Conservation (phyloP, 1,140 invertebrate genomes). For the Heterodera schachtii region DNA sequence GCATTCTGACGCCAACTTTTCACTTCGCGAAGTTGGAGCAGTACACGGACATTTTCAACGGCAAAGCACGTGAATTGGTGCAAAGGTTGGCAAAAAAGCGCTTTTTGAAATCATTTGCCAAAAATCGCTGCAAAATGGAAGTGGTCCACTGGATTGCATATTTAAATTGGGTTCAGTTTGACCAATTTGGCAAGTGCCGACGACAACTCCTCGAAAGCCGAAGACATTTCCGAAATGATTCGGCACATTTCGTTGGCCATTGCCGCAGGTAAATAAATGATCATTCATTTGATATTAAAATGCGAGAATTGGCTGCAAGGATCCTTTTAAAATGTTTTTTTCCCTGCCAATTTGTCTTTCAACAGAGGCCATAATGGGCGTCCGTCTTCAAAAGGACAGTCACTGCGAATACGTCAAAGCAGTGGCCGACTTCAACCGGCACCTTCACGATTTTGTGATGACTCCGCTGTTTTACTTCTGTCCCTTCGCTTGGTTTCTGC, state of each 20-base stretch:
- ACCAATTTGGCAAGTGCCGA: background rate
- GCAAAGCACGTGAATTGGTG: background rate
- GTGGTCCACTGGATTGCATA: background rate
- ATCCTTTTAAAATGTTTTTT: too few relatives aligned
- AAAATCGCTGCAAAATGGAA: too few relatives aligned
- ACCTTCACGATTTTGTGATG: constrained; percentile 69
- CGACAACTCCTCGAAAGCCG: background rate
- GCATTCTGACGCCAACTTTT: constrained; percentile 85
- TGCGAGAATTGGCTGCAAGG: too few relatives aligned
- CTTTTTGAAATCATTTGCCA: background rate
- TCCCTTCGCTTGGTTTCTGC: constrained; percentile 79
- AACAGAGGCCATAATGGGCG: constrained; percentile 79
- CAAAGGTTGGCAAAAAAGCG: background rate
- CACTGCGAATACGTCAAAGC: constrained; percentile 77
- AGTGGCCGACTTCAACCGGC: constrained; percentile 71
- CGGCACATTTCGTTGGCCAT: constrained; percentile 29
- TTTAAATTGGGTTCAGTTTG: background rate
- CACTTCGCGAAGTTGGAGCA: constrained; percentile 84
- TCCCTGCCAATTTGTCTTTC: too few relatives aligned
- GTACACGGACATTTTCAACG: constrained; percentile 68
- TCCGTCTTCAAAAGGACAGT: constrained; percentile 74
- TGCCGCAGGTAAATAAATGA: constrained; percentile 7
- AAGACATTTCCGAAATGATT: background rate
- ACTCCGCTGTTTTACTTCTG: constrained; percentile 79
- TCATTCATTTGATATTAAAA: too few relatives aligned